Evolutionary conservation across 2,113 vertebrate genomes (phyloP), one percentile per base, ranked within the genome.

Genomic region (Synchiropus splendidus): DNA sequence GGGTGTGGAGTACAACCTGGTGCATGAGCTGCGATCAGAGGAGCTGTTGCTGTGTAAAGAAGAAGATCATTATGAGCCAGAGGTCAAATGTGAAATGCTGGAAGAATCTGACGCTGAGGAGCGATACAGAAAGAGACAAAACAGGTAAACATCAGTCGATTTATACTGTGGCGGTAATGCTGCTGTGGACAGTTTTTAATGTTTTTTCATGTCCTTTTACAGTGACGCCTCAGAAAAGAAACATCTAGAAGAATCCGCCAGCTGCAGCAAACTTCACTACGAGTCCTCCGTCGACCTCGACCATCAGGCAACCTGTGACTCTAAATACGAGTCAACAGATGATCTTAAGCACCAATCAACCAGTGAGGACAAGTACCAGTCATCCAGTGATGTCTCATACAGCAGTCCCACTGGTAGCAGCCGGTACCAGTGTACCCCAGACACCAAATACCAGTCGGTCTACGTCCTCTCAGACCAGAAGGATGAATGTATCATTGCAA

Each of bases 361-460:
- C 2, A 40, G 31, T 35, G 45, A 61, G 12, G 36, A 56, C 33
- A 58, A 64, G 27, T 44, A 16, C 52, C 61, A 45, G 0, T 30
- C 53, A 50, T 14, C 31, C 15, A 46, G 32, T 37, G 55, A 58
- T 13, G 14, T 56, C 2, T 21, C 49, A 31, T 33, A 53, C 27
- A 39, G 43, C 43, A 47, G 44, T 3, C 42, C 21, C 18, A n/a
- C n/a, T n/a, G n/a, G n/a, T n/a, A n/a, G n/a, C n/a, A 45, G 54
- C 21, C 34, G 74, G 42, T 58, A 76, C 65, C 72, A 66, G 18
- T 61, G 76, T 66, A 32, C 59, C 49, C 45, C 51, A 2, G 72
- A 93, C 81, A 92, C 89, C 51, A 97, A 95, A 84, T 99, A 99
- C 87, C 95, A 99, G 88, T 99, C 95, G 5, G 90, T 99, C 70